These are phyloP conservation scores for Accipiter cooperii DNA, from an alignment of 2,113 vertebrate genomes.

Conservation along the genomic window DNA sequence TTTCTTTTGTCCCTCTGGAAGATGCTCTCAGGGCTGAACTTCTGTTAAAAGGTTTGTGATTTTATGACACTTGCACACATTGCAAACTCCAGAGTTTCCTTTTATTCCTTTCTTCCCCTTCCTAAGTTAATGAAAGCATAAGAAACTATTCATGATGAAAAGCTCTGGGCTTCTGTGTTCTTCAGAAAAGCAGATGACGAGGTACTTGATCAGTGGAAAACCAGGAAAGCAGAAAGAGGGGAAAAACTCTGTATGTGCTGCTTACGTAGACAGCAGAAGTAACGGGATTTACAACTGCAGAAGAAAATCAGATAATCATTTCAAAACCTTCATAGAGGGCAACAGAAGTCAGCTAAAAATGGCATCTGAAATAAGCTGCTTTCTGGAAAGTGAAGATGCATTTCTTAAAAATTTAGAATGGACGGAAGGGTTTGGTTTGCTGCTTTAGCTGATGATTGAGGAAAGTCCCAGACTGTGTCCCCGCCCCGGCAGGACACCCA, in stretches of 20 bases:
- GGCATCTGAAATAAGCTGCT: neutral
- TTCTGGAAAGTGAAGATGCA: neutral
- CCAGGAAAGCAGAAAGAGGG: neutral
- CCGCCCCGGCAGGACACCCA: too few relatives aligned
- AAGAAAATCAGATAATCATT: neutral
- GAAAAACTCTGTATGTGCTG: neutral
- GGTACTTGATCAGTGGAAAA: neutral
- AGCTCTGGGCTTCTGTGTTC: neutral
- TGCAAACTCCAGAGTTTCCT: neutral
- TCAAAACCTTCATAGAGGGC: neutral
- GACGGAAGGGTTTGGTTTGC: neutral
- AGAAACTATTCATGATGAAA: neutral
- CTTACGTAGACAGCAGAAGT: neutral
- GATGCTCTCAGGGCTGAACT: neutral
- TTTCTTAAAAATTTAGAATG: neutral
- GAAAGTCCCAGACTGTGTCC: neutral
- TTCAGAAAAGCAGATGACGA: neutral
- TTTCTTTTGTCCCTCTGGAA: neutral
- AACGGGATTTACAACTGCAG: neutral
- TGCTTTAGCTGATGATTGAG: accelerated
- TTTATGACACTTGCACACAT: neutral
- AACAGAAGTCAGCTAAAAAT: neutral
- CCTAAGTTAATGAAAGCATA: neutral
- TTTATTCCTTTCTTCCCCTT: neutral
- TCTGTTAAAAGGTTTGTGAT: neutral